Conservation (phyloP, 92 coral and sea anemone genomes). For the Siderastrea siderea region DNA sequence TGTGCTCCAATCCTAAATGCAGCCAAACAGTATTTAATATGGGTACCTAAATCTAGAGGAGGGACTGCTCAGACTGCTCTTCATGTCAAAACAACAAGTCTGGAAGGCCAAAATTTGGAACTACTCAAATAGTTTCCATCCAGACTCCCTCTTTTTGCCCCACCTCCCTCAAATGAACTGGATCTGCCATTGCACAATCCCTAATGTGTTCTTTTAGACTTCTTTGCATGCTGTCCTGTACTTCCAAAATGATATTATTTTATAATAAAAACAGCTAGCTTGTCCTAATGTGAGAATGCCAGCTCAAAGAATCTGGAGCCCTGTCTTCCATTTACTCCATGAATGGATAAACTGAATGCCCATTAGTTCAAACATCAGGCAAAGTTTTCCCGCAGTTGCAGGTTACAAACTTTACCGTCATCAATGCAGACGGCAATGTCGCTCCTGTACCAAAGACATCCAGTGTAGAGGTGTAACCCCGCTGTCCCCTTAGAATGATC, state of each 20-base stretch:
- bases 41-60: no score
- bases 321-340: not conserved
- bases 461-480: conserved; percentile 57
- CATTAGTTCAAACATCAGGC: conserved; percentile 60
- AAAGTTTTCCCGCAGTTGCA: conserved; percentile 68
- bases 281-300: not conserved
- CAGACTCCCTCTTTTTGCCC: no score
- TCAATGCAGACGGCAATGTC: conserved; percentile 40
- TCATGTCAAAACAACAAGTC: no score
- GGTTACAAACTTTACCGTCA: conserved; percentile 91
- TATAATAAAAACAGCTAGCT: not conserved
- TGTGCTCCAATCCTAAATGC: no score
- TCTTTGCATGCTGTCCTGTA: not conserved
- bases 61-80: no score
- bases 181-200: no score
- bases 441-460: conserved; percentile 30
- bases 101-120: no score
- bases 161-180: no score
- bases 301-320: not conserved
- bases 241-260: not conserved
- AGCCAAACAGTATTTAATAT: no score
- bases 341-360: conserved; percentile 1
- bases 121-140: no score
- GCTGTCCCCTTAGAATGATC: conserved; percentile 75
- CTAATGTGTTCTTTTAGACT: no score